These are phyloP conservation scores for Hedya salicella DNA, from an alignment of 2,888 invertebrate species.

Conservation along the genomic window DNA sequence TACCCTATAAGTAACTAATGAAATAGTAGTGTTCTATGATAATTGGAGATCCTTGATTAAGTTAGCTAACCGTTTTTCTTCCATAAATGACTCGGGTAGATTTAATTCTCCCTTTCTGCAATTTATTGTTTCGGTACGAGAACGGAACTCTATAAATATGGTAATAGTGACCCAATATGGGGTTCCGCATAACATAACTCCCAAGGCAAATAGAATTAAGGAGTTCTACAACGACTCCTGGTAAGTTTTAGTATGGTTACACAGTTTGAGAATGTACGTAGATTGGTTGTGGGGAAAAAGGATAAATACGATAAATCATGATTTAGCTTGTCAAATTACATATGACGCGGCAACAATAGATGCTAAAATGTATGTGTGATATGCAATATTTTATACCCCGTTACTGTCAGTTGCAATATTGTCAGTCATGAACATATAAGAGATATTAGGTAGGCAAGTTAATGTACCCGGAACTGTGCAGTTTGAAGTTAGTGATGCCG, in stretches of 20 bases:
- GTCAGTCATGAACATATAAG: neutral
- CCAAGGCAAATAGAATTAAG: constrained; percentile 41
- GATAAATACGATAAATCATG: constrained; percentile 19
- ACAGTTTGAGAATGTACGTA: neutral
- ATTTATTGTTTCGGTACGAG: constrained; percentile 47
- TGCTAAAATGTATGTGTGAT: constrained; percentile 3
- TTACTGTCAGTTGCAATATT: constrained; percentile 16
- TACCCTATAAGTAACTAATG: no score
- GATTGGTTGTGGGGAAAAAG: neutral
- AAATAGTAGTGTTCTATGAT: neutral
- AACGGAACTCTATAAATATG: constrained; percentile 43
- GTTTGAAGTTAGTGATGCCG: no score
- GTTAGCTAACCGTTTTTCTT: constrained; percentile 12
- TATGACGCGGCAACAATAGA: constrained; percentile 4
- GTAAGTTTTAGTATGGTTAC: constrained; percentile 12
- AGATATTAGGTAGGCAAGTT: neutral
- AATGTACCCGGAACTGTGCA: no score
- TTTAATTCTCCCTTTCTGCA: constrained; percentile 48
- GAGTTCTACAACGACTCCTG: neutral
- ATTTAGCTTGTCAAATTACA: constrained; percentile 23
- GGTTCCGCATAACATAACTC: constrained; percentile 40
- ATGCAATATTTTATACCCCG: constrained; percentile 18
- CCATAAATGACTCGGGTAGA: constrained; percentile 47
- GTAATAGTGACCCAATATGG: constrained; percentile 44
- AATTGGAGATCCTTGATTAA: constrained; percentile 11